Evolutionary conservation across 2,797 vertebrate genomes (phyloP), one percentile per base, ranked within the genome.

Genomic region (Trachurus trachurus): DNA sequence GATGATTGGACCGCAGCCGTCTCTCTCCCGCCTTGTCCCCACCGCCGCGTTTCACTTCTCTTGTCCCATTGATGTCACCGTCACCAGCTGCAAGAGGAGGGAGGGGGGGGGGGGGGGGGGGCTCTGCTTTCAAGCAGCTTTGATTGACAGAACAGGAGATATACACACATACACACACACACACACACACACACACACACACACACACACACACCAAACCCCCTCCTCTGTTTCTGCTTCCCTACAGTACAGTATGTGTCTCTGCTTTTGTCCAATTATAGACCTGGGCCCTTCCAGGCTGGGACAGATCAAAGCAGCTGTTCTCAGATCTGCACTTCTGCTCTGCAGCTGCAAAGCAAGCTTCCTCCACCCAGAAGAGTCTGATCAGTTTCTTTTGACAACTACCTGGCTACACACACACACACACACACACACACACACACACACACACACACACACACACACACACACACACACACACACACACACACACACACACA

Each of bases 211-310:
- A 29, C 58, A 47, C 71, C 40, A 45, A 57, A 56, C 81, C 31
- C 68, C 85, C 45, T 60, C 56, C 53, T 69, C 71, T 78, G 71
- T 77, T 53, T 80, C 65, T 72, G 80, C 73, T 74, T 78, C 74
- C 53, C 82, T 56, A 78, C 82, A 83, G 77, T 75, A 74, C 78
- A 80, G 72, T 77, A 71, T 80, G 81, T 75, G 75, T 90, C 87
- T 84, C 82, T 87, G 85, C 87, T 87, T 90, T 89, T 84, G 84
- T 90, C 89, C 89, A 92, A 86, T 90, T 92, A 88, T 88, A 91
- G 89, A 87, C 76, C 56, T 11, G 2, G 80, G 75, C 54, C 75
- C 64, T 71, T 76, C 42, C 73, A 78, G 81, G 71, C 70, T 65
- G 69, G 85, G 87, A 85, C 85, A 78, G 77, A 89, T 90, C 87